Base-by-base conservation (phyloP, 2,113 vertebrate genomes). In the Calidris pygmaea region DNA sequence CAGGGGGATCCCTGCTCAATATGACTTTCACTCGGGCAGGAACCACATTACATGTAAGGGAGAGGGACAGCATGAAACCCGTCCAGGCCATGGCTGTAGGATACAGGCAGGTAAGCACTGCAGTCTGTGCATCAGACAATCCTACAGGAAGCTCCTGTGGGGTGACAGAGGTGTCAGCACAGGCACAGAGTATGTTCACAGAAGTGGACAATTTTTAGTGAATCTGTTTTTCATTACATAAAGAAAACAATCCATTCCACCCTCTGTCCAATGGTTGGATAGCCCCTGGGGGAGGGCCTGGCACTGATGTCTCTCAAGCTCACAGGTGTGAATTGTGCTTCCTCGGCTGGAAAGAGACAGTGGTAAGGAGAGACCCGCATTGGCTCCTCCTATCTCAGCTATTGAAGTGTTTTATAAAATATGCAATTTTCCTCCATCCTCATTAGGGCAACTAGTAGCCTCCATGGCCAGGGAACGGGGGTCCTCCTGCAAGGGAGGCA, bases 291-390 rank as follows among this genome's bases (percentile, higher is more conserved):
- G 29, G 18, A 24, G 6, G 4, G 19, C 1, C 2, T 87, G 63
- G 50, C 39, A 47, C 29, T 18, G 26, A 26, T 23, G 39, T 8
- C 26, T 80, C 76, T 80, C 63, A 56, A 26, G 35, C 8, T 85
- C 9, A 43, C 11, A 26, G 11, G 6, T 39, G 55, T 84, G 41
- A 89, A 23, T 14, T 71, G 14, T 62, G 6, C 39, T 93, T 87
- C 48, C 52, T 68, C 47, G 24, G 22, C 32, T 74, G 65, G 74
- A 74, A 58, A 70, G 47, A 66, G 12, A 60, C 26, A 37, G 24
- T 9, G 3, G 2, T 34, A 7, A 6, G 34, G 48, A 66, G 4
- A 72, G 16, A 59, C 6, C 8, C 23, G 35, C 1, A 2, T 4
- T 67, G 55, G 9, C 10, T 77, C 7, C 14, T 73, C 65, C 67